Base-by-base conservation (phyloP, 1,140 invertebrate genomes). In the Dryas iulia region DNA sequence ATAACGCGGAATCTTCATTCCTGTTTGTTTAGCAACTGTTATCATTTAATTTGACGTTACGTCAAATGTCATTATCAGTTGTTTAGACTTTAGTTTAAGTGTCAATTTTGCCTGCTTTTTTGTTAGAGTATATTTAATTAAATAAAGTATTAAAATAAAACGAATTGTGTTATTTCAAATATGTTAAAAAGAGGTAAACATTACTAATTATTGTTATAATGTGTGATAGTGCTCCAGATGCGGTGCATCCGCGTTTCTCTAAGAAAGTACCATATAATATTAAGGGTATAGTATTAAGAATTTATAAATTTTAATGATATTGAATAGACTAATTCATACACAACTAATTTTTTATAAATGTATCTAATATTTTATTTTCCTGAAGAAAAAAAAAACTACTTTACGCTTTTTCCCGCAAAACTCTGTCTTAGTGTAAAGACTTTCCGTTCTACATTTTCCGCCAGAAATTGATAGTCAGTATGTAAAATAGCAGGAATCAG, bases 211-310 rank as follows among this genome's bases (percentile, higher is more conserved):
- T 47, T 54, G 30, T 26, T 58, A 67, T 74, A 63, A 84, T 86
- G 78, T 75, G 54, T 73, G 77, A 81, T 25, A 79, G 74, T 65
- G 68, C 64, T n/a, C 74, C 67, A 35, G 85, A 87, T 70, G 84
- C 84, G 30, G 81, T 79, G 5, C 86, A 88, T 72, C 83, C 82
- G 14, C 76, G 86, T 56, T 88, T 86, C 72, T 62, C 66, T 75
- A 74, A 77, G 67, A 83, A 81, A 77, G 77, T 77, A n/a, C 61
- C 77, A 12, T 25, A 73, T 71, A 71, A 76, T 71, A 54, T 62
- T 68, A 74, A 77, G 31, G 85, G 83, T 87, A 86, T 66, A 78
- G 81, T 86, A 86, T 83, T 52, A 58, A 26, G 6, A 14, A 47
- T 47, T 21, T 47, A 14, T 47, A 21, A 47, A 47, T 14, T 21